phyloP scores from a whole-genome alignment of 1,140 invertebrate species.

The Neoseiulus cucumeris region DNA sequence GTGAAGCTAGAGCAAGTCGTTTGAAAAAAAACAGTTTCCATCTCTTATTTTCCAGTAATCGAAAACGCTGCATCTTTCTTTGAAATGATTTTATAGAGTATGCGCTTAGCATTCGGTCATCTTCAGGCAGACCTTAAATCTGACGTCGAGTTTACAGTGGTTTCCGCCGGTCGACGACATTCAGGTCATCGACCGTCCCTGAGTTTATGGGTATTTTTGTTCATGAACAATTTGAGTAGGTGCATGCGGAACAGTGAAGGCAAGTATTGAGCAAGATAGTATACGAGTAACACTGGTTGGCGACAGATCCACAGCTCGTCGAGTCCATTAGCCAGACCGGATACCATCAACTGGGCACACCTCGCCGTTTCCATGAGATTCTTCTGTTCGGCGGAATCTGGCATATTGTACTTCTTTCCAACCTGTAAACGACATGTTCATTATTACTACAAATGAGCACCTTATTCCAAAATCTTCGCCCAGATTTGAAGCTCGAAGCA shows the following conservation, averaged over 20 bases:
- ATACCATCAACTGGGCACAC: slow-evolving; percentile 46
- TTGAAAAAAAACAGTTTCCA: too few relatives aligned
- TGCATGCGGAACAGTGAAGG: slow-evolving; percentile 26
- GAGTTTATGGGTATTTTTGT: background rate
- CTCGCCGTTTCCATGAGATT: slow-evolving; percentile 43
- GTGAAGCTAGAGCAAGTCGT: too few relatives aligned
- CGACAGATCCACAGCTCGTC: slow-evolving; percentile 51
- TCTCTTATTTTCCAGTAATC: too few relatives aligned
- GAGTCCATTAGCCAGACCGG: slow-evolving; percentile 53
- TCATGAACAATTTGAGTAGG: background rate
- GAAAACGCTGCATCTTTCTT: too few relatives aligned
- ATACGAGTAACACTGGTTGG: slow-evolving; percentile 39
- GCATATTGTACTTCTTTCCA: slow-evolving; percentile 22
- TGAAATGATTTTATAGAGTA: too few relatives aligned
- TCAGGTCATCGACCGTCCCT: background rate
- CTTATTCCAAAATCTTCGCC: background rate
- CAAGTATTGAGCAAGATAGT: slow-evolving; percentile 42
- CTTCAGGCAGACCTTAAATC: too few relatives aligned
- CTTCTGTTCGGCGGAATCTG: background rate
- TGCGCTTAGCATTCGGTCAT: too few relatives aligned
- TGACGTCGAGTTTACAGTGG: too few relatives aligned
- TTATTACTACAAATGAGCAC: background rate
- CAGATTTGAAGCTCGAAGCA: too few relatives aligned
- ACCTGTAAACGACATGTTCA: background rate
- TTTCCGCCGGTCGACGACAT: too few relatives aligned